These are phyloP conservation scores for Yoshiicerus persimilis DNA, from an alignment of 1,140 invertebrate species.

Conservation along the genomic window DNA sequence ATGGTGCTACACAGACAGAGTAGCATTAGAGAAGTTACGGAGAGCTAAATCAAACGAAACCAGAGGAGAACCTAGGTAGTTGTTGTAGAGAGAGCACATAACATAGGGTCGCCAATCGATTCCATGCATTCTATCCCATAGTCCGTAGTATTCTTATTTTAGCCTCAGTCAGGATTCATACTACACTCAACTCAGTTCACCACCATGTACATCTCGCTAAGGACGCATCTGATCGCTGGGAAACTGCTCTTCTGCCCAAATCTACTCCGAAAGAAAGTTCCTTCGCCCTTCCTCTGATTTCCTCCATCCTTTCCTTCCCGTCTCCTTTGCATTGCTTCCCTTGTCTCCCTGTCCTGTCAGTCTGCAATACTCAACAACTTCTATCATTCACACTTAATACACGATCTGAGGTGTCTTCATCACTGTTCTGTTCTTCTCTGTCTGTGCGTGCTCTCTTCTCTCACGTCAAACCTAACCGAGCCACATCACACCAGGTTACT, in stretches of 20 bases:
- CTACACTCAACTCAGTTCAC: conserved; percentile 3
- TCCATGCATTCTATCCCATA: conserved; percentile 17
- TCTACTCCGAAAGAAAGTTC: not conserved
- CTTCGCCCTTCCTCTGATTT: not conserved
- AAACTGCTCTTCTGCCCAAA: not conserved
- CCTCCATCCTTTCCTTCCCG: not conserved
- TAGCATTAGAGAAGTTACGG: not conserved
- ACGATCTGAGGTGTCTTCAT: not conserved
- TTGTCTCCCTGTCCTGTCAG: not conserved
- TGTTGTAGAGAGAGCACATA: not conserved
- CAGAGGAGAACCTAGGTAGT: too few species aligned
- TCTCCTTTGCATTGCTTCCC: not conserved
- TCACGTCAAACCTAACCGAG: too few species aligned
- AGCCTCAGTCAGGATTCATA: conserved; percentile 32
- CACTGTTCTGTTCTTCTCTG: too few species aligned
- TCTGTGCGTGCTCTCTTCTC: too few species aligned
- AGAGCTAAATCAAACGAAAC: not conserved
- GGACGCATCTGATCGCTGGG: not conserved
- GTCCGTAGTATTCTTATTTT: not conserved
- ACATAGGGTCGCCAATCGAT: conserved; percentile 30
- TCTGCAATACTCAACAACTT: not conserved
- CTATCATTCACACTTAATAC: not conserved
- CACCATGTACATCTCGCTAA: not conserved
- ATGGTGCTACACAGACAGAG: not conserved
- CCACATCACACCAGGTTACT: too few species aligned